Conservation (phyloP, 2,888 invertebrate species). For the Tigriopus californicus region DNA sequence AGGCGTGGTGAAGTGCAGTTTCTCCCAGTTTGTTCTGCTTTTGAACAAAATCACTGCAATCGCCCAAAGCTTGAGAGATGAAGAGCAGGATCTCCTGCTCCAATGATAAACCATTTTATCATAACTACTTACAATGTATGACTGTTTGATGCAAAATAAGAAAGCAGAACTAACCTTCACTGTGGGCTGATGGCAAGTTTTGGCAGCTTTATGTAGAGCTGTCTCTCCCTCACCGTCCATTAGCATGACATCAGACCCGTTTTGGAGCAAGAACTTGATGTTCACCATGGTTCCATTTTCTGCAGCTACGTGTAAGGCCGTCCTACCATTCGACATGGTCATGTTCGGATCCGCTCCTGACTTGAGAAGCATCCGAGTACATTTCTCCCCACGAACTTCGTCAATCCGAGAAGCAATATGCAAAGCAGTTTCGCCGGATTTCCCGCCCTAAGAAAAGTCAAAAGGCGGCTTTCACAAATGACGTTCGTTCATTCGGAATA, state of each 20-base stretch:
- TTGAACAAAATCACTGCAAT: too few species aligned
- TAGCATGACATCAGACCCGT: conserved; percentile 77
- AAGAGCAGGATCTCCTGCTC: too few species aligned
- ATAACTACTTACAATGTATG: too few species aligned
- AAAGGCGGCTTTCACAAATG: too few species aligned
- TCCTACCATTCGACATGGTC: conserved; percentile 40
- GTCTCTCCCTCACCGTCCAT: neutral
- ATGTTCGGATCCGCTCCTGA: conserved; percentile 41
- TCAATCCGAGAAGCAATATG: conserved; percentile 89
- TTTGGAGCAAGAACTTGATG: conserved; percentile 64
- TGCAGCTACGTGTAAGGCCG: conserved; percentile 89
- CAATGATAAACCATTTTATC: too few species aligned
- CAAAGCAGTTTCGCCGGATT: conserved; percentile 71
- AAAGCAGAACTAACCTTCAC: neutral
- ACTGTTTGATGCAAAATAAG: too few species aligned
- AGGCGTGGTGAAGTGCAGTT: conserved; percentile 81
- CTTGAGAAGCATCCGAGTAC: conserved; percentile 90
- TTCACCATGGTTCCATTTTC: conserved; percentile 75
- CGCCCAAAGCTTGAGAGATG: too few species aligned
- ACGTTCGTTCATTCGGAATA: too few species aligned
- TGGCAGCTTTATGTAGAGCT: neutral
- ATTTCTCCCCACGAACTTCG: conserved; percentile 54
- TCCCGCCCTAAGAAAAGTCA: conserved; percentile 25
- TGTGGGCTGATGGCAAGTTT: neutral
- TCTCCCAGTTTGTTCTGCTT: conserved; percentile 40